Base-by-base conservation (phyloP, 1,140 invertebrate genomes). In the Piezodorus guildinii region DNA sequence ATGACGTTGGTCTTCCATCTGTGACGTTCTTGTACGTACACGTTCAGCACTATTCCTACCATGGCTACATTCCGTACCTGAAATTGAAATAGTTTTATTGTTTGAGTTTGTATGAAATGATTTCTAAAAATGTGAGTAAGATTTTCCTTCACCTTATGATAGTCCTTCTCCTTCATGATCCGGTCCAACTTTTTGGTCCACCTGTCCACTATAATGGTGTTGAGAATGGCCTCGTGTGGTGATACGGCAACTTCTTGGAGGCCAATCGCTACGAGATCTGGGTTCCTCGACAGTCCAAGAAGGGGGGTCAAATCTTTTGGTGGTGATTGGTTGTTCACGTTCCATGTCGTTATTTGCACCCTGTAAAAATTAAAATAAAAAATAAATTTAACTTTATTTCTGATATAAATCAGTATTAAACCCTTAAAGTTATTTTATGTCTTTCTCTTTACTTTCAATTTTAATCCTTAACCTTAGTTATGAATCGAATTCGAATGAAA, bases 321-420 rank as follows among this genome's bases (percentile, higher is more conserved):
- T 16, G 52, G 52, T 23, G 52, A 56, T 23, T 56, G 25, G 19
- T 56, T 21, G 6, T 56, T 56, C 21, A 56, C 52, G 52, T 56
- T 56, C 52, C 52, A 56, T 21, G 52, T 56, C 15, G 52, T 56
- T 23, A 56, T 23, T 14, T 56, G 52, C 6, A 56, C 52, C 23
- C 52, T 56, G 52, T 16, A 56, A 25, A 23, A 23, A 56, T 23
- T 27, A 27, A 56, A 30, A 30, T 30, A 30, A n/a, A n/a, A n/a
- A 30, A 30, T 30, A 30, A 30, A 30, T 4, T 30, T 30, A 30
- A 30, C 8, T 30, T 30, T 30, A 30, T 30, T 30, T 30, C 3
- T 30, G 8, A 30, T 30, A 30, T 30, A 4, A n/a, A 30, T 30
- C 3, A 30, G 3, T 30, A 30, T 30, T 30, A 30, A 30, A 30